Evolutionary conservation across 2,797 vertebrate genomes (phyloP), one percentile per base, ranked within the genome.

Genomic region (Monodelphis domestica): DNA sequence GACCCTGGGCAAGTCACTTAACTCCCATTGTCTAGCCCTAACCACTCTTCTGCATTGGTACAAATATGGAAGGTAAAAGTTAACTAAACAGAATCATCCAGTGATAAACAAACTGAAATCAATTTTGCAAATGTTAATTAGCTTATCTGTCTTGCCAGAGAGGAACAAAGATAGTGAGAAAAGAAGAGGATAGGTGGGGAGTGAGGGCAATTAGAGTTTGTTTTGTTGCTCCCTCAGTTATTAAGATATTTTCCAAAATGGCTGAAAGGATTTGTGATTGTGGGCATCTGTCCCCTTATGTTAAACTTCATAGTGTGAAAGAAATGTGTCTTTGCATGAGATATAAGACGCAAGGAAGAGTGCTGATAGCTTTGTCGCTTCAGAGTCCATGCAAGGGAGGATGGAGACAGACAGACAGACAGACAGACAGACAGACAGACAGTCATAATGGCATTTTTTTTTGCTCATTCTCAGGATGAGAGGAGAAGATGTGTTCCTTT

Each of bases 381-480:
- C 54, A 88, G 54, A 21, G 12, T 50, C 54, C 3, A 92, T 54
- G 10, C 78, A 5, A 53, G 10, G 3, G 26, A 17, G 70, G 55
- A 89, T n/a, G n/a, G 6, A 54, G 52, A 52, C 53, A 88, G 6
- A 30, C 12, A 57, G 9, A 55, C 9, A 11, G 28, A 29, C 2
- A 57, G 56, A 29, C 2, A 57, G 15, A 54, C 15, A 54, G 15
- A 17, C 59, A 45, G 4, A 78, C 10, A 89, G 33, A 91, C n/a
- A 1, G 56, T 12, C 90, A 55, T 84, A 55, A 45, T 15, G 24
- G 53, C 10, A 5, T n/a, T n/a, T n/a, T 3, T 33, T 56, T 54
- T 70, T 33, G 45, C 4, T 2, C 7, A 12, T 11, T 4, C n/a
- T 17, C 0, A 54, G 0, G 0, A 55, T 1, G 0, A 33, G n/a